Percentiles rank a stretch among this genome's conserved stretches.
Conservation (phyloP, 2,888 invertebrate species). For the Dione vanillae region DNA sequence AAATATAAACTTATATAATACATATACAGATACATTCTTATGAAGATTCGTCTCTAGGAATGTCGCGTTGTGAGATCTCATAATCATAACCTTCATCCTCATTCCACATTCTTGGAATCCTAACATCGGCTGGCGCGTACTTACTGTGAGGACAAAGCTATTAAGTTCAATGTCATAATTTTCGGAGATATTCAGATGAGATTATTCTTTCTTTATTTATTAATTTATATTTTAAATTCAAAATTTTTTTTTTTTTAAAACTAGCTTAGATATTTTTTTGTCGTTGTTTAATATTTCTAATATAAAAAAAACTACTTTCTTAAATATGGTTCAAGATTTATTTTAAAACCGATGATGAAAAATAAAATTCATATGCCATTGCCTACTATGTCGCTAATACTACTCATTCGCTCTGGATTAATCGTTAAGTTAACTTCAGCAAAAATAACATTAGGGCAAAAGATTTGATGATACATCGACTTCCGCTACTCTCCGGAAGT, state of each 20-base stretch:
- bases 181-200: constrained; percentile 2
- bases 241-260: too few species aligned
- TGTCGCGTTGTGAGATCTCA: constrained; percentile 36
- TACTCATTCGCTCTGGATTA: background rate
- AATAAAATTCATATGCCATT: too few species aligned
- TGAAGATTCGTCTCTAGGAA: constrained; percentile 33
- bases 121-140: constrained; percentile 28
- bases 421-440: background rate
- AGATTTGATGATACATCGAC: background rate
- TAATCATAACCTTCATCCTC: constrained; percentile 42
- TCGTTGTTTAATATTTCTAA: too few species aligned
- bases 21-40: background rate
- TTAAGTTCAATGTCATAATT: constrained; percentile 27
- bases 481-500: background rate
- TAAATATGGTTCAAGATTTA: too few species aligned
- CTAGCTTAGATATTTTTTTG: too few species aligned
- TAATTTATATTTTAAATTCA: background rate
- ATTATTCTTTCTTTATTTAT: background rate
- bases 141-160: constrained; percentile 23
- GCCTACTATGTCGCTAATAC: too few species aligned
- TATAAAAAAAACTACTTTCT: too few species aligned
- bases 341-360: too few species aligned
- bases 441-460: background rate
- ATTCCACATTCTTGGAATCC: constrained; percentile 39
- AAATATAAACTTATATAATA: background rate